phyloP scores from a whole-genome alignment of 2,797 vertebrate genomes.

The Meriones psammophilus region DNA sequence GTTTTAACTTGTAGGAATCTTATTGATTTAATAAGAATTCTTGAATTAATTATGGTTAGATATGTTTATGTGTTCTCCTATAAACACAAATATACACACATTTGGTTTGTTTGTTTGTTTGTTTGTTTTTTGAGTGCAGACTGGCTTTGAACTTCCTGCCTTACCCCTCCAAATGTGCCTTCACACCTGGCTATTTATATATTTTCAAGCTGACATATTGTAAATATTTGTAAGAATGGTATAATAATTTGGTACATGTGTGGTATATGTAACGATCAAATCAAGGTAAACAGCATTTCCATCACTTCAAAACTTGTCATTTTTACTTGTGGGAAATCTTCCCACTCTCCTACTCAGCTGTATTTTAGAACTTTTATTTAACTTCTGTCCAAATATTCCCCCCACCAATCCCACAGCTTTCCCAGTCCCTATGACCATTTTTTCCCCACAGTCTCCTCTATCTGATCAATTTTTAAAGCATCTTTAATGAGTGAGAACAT shows the following conservation, averaged over 20 bases:
- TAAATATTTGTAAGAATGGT: background rate
- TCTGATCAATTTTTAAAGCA: background rate
- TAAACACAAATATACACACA: background rate
- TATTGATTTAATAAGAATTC: constrained; percentile 54
- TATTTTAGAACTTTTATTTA: background rate
- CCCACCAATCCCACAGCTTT: too few relatives aligned
- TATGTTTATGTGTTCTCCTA: background rate
- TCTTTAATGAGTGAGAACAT: background rate
- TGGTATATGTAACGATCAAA: background rate
- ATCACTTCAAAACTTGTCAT: background rate
- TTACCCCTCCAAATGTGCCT: background rate
- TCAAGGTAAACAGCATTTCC: background rate
- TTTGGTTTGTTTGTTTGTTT: background rate
- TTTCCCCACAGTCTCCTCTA: background rate
- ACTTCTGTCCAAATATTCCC: background rate
- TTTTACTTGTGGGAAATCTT: background rate
- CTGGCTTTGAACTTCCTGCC: background rate
- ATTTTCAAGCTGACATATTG: background rate
- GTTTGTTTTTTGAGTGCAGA: background rate
- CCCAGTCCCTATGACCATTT: background rate
- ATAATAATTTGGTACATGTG: background rate
- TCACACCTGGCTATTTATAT: background rate
- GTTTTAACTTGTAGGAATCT: background rate
- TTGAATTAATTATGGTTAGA: constrained; percentile 5
- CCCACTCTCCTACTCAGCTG: background rate